Base-by-base conservation (phyloP, 1,140 invertebrate species). In the Formica exsecta region DNA sequence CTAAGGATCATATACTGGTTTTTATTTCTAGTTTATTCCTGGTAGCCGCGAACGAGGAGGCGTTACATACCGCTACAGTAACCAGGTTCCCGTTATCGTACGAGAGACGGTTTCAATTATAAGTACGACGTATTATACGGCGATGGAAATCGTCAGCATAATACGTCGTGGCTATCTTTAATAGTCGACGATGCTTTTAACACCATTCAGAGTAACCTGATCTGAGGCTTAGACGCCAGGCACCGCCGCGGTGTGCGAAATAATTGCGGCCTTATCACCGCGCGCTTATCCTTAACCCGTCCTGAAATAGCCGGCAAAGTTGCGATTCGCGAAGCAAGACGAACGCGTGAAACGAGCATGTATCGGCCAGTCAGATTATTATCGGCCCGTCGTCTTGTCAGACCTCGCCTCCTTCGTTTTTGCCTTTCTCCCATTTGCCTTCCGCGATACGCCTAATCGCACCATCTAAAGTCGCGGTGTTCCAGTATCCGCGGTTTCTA, bases 391-490 rank as follows among this genome's bases (percentile, higher is more conserved):
- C 74, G 74, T 62, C 59, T 77, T 65, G 74, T 77, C 59, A 77
- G 74, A 44, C 74, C 4, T 62, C 70, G 29, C 64, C 70, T 71
- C n/a, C 80, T 71, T 85, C 59, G 41, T 84, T 84, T 61, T 22
- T 59, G 16, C 13, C 32, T 73, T n/a, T 32, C 64, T 75, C 36
- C 66, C 38, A 59, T 83, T 64, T 83, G 51, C 79, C 68, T 73
- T 62, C 79, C 79, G 65, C 79, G 76, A 68, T 83, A 57, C 79
- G 66, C 36, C 51, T 74, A 61, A 83, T 83, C 79, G 22, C 38
- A 44, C 57, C 38, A 83, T 83, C 79, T 81, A n/a, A 51, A 73
- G 65, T 80, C 77, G 66, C 66, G 66, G 32, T 32, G 16, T 61
- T 44, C 44, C 65, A 13, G 68, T 79, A 54, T 68, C 44, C 44